Evolutionary conservation across 1,140 invertebrate genomes (phyloP).

Genomic region (Brachionus asplanchnoidis): DNA sequence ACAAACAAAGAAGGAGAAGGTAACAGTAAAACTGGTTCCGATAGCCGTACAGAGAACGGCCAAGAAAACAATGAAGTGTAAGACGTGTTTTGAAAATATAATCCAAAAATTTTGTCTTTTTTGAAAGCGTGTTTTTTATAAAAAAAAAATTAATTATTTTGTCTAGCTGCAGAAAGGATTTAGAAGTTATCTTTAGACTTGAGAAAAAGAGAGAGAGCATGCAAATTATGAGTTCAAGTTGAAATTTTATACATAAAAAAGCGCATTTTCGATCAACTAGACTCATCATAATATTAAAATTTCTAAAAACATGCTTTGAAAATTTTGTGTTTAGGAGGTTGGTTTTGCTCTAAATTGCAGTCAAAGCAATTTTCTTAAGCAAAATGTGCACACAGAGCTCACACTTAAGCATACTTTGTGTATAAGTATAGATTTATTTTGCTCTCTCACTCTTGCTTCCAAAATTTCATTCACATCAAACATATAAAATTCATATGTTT

Average conservation of each 20-base stretch:
- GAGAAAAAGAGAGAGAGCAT: neutral
- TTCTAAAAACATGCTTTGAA: neutral
- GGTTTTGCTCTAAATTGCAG: neutral
- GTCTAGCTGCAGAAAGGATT: neutral
- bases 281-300: neutral
- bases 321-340: neutral
- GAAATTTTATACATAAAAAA: conserved; percentile 18
- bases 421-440: neutral
- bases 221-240: conserved; percentile 18
- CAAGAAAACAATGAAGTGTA: neutral
- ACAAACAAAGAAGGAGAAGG: neutral
- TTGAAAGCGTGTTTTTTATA: neutral
- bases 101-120: neutral
- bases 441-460: conserved; percentile 1
- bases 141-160: neutral
- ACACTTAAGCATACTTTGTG: neutral
- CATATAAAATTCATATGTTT: conserved; percentile 38
- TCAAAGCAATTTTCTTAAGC: neutral
- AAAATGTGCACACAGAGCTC: neutral
- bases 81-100: neutral
- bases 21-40: neutral
- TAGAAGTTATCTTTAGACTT: neutral
- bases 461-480: conserved; percentile 28
- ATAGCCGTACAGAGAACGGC: neutral
- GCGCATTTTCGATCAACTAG: neutral